Conservation (phyloP, 1,140 invertebrate species). For the Trissolcus basalis region DNA sequence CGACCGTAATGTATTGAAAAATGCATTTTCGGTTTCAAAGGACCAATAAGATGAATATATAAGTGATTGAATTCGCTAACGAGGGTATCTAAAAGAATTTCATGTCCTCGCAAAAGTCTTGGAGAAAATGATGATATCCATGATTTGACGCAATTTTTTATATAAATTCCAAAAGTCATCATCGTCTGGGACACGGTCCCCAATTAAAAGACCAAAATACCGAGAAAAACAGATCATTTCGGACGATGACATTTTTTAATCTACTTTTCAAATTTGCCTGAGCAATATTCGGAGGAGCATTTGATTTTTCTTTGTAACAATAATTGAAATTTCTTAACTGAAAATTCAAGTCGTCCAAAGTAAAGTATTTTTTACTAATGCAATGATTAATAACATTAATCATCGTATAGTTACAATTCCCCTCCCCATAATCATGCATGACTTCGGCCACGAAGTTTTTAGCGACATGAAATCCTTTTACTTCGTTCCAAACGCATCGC, state of each 20-base stretch:
- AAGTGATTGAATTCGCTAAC: constrained; percentile 14
- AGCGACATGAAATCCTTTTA: no score
- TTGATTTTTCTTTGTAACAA: constrained; percentile 4
- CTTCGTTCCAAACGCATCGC: no score
- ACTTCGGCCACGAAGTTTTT: no score
- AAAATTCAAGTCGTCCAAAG: constrained; percentile 15
- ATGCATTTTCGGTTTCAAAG: constrained; percentile 30
- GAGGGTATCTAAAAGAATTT: constrained; percentile 5
- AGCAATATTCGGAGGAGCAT: constrained; percentile 10
- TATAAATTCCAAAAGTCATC: constrained; percentile 27
- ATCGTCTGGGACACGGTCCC: constrained; percentile 20
- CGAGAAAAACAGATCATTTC: constrained; percentile 30
- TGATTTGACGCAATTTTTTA: constrained; percentile 27
- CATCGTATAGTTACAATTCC: constrained; percentile 9
- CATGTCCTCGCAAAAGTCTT: constrained; percentile 5
- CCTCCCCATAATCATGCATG: no score
- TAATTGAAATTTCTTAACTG: constrained; percentile 14
- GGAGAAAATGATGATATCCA: constrained; percentile 5
- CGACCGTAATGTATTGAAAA: constrained; percentile 8
- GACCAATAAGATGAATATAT: constrained; percentile 11
- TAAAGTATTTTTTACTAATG: constrained; percentile 8
- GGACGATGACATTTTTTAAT: constrained; percentile 30
- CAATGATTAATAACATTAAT: constrained; percentile 7
- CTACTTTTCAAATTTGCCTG: background rate
- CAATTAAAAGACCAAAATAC: constrained; percentile 38